Evolutionary conservation across 2,888 invertebrate genomes (phyloP).

Genomic region (Campaea margaritaria): DNA sequence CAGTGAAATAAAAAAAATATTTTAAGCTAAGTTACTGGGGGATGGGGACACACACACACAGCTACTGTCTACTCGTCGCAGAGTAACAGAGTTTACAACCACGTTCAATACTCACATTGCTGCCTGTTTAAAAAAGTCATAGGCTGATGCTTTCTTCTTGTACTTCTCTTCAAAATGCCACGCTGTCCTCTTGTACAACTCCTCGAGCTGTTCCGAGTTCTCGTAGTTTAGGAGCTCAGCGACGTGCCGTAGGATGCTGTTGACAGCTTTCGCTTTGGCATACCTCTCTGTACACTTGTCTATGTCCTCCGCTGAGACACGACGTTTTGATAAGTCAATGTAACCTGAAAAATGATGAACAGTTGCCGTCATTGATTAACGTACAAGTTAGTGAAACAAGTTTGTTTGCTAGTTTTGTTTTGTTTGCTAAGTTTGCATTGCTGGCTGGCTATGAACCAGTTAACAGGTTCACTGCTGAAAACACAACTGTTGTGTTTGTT

Average conservation of each 20-base stretch:
- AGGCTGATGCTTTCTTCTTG: slow-evolving; percentile 97
- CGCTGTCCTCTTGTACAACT: slow-evolving; percentile 97
- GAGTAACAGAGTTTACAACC: too few relatives aligned
- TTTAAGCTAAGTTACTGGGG: too few relatives aligned
- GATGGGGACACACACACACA: too few relatives aligned
- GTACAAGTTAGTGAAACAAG: too few relatives aligned
- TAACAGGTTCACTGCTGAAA: too few relatives aligned
- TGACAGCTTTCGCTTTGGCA: slow-evolving; percentile 99
- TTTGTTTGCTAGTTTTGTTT: too few relatives aligned
- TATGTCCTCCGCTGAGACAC: slow-evolving; percentile 99
- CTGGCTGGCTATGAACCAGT: too few relatives aligned
- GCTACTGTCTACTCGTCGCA: too few relatives aligned
- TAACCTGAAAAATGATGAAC: slow-evolving; percentile 88
- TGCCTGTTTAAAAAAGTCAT: slow-evolving; percentile 99
- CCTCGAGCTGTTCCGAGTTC: slow-evolving; percentile 96
- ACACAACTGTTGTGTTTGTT: too few relatives aligned
- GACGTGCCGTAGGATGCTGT: slow-evolving; percentile 98
- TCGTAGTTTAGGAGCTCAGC: slow-evolving; percentile 97
- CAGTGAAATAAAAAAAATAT: too few relatives aligned
- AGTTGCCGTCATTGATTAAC: neutral
- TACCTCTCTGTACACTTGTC: slow-evolving; percentile 99
- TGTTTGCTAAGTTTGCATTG: too few relatives aligned
- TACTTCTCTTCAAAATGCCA: slow-evolving; percentile 99
- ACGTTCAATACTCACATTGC: slow-evolving; percentile 89
- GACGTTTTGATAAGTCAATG: slow-evolving; percentile 99